These are phyloP conservation scores for Drosophila differens DNA, from an alignment of 2,888 invertebrate genomes.

Conservation along the genomic window DNA sequence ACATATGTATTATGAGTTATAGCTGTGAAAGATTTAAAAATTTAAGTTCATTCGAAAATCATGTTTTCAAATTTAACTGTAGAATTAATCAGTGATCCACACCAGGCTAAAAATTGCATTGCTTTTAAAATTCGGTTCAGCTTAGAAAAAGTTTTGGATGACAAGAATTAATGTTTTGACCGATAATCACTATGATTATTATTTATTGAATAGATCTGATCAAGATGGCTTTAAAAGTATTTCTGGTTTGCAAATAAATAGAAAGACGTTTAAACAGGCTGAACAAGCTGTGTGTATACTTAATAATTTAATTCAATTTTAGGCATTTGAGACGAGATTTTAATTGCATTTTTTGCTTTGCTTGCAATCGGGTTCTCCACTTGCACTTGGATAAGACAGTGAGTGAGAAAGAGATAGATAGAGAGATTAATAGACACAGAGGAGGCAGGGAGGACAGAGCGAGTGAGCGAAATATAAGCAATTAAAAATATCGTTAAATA, in stretches of 20 bases:
- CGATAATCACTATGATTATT: neutral
- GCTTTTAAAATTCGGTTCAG: neutral
- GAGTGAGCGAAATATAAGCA: neutral
- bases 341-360: neutral
- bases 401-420: neutral
- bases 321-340: neutral
- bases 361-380: no score
- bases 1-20: neutral
- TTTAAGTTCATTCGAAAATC: neutral
- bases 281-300: neutral
- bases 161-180: no score
- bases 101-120: neutral
- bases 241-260: neutral
- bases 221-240: neutral
- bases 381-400: neutral
- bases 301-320: neutral
- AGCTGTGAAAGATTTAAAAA: neutral
- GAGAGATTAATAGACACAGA: neutral
- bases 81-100: neutral
- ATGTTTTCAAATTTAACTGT: neutral
- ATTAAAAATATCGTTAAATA: constrained; percentile 36
- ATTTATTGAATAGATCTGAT: neutral
- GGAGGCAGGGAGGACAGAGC: neutral
- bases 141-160: neutral
- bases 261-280: neutral